Conservation (phyloP, 2,888 invertebrate species). For the Alloplasta piceator region DNA sequence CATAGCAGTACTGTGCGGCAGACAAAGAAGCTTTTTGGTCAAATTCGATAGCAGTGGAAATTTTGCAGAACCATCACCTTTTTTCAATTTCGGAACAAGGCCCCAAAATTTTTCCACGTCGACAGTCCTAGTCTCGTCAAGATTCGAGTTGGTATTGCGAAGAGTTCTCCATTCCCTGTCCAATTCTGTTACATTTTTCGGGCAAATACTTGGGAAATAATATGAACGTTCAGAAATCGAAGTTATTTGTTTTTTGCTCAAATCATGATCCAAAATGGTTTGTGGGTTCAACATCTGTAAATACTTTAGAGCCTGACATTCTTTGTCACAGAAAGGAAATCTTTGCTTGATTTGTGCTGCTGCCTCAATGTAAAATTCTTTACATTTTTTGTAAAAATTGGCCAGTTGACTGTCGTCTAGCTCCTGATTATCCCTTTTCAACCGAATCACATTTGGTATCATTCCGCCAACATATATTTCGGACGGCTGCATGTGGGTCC, state of each 20-base stretch:
- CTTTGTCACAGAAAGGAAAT: not conserved
- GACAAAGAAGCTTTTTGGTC: slow-evolving; percentile 28
- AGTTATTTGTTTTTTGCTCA: not conserved
- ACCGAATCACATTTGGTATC: too few relatives aligned
- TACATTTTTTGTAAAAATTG: too few relatives aligned
- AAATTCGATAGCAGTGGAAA: slow-evolving; percentile 36
- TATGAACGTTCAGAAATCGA: slow-evolving; percentile 42
- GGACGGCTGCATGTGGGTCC: not conserved
- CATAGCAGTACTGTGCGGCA: slow-evolving; percentile 51
- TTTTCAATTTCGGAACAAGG: slow-evolving; percentile 1
- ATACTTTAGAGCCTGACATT: slow-evolving; percentile 26
- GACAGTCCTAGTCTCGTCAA: slow-evolving; percentile 1
- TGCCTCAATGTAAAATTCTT: too few relatives aligned
- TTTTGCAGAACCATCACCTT: slow-evolving; percentile 40
- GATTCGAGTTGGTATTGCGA: slow-evolving; percentile 10
- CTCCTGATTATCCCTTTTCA: too few relatives aligned
- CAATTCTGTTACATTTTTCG: slow-evolving; percentile 32
- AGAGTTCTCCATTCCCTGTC: slow-evolving; percentile 51
- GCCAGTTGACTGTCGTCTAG: too few relatives aligned
- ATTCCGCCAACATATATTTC: too few relatives aligned
- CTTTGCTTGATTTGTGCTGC: too few relatives aligned
- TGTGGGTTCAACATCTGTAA: slow-evolving; percentile 1
- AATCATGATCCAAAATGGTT: slow-evolving; percentile 11
- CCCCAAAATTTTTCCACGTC: slow-evolving; percentile 37
- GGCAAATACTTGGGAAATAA: slow-evolving; percentile 38